These are phyloP conservation scores for Taurulus bubalis DNA, from an alignment of 2,113 vertebrate species.

Conservation along the genomic window DNA sequence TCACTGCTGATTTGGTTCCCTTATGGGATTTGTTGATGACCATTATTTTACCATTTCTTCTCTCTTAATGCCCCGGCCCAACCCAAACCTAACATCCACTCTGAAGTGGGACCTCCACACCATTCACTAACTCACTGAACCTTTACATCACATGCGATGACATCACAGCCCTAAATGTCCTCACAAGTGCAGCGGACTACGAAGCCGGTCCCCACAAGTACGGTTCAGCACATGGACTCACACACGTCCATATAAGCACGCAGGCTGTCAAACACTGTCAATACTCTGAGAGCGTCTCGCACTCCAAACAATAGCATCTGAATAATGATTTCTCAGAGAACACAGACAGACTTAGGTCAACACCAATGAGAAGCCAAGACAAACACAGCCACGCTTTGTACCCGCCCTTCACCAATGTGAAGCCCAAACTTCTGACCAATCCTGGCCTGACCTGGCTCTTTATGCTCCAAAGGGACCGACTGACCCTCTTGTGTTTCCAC, in stretches of 20 bases:
- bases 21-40: background rate
- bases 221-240: conserved; percentile 15
- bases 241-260: conserved; percentile 32
- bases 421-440: conserved; percentile 28
- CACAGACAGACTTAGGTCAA: conserved; percentile 33
- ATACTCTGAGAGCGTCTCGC: conserved; percentile 34
- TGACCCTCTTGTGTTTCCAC: conserved; percentile 37
- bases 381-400: conserved; percentile 16
- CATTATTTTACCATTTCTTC: background rate
- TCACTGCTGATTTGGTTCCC: background rate
- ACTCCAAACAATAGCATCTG: conserved; percentile 50
- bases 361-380: conserved; percentile 8
- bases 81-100: background rate
- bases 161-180: background rate
- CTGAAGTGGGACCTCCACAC: background rate
- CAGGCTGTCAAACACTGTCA: conserved; percentile 52
- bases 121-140: background rate
- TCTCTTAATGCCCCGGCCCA: background rate
- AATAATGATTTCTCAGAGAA: conserved; percentile 54
- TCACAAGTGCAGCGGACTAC: background rate
- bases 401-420: background rate
- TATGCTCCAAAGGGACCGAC: conserved; percentile 8
- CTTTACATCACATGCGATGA: background rate
- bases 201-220: conserved; percentile 6
- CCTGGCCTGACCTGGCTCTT: background rate